Conservation (phyloP, 2,888 invertebrate species). For the Tuberolachnus salignus region DNA sequence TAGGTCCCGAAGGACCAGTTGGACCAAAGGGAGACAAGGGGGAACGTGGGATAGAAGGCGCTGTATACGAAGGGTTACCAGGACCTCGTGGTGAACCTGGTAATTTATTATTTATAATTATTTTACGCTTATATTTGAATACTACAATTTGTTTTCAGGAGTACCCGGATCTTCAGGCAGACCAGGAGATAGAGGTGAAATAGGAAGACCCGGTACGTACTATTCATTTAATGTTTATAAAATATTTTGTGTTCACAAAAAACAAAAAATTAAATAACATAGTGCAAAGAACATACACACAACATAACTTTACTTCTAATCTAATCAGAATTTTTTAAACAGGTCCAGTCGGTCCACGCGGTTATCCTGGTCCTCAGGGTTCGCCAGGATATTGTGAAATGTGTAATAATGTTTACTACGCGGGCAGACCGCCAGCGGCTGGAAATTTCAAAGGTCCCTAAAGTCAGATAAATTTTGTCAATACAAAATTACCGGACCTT, state of each 20-base stretch:
- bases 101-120: conserved; percentile 60
- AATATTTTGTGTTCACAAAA: no score
- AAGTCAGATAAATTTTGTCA: background rate
- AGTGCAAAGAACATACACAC: no score
- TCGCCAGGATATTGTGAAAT: conserved; percentile 57
- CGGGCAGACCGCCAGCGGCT: conserved; percentile 31
- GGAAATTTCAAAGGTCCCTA: conserved; percentile 57
- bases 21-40: conserved; percentile 78
- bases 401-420: conserved; percentile 56
- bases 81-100: conserved; percentile 76
- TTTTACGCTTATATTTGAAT: conserved; percentile 4
- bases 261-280: background rate
- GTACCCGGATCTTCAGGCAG: conserved; percentile 76
- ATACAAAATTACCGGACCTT: background rate
- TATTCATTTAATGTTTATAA: background rate
- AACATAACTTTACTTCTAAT: no score
- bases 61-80: conserved; percentile 75
- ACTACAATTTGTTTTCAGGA: conserved; percentile 63
- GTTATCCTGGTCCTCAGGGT: conserved; percentile 56
- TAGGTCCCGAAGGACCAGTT: conserved; percentile 66
- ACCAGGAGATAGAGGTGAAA: conserved; percentile 76
- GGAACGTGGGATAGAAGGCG: conserved; percentile 74
- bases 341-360: conserved; percentile 56
- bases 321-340: conserved; percentile 1
- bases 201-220: conserved; percentile 72